Evolutionary conservation across 2,888 invertebrate species (phyloP), one percentile per base, ranked within the genome.

Genomic region (Caenorhabditis angaria): DNA sequence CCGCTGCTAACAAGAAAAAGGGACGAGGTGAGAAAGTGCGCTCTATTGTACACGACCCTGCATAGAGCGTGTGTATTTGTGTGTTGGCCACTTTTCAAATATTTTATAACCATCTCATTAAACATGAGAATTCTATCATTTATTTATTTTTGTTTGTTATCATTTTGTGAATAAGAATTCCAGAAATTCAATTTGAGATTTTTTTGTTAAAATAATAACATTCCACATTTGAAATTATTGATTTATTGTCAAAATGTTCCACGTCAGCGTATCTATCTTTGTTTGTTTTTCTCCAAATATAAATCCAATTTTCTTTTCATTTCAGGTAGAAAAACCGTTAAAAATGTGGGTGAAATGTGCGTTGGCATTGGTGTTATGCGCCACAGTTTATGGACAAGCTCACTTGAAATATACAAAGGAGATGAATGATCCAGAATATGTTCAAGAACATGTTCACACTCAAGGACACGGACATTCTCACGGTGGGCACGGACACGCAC

Each of bases 381-480:
- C 22, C 8, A 8, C 32, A 18, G 41, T 41, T 3, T 18, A 41
- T 41, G 41, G 8, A 28, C 85, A 85, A 57, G 67, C 85, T 6
- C 86, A 86, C 70, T 56, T 80, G 61, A 86, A 86, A 63, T 86
- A 86, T 63, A 73, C 77, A 1, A 70, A 78, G 18, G 84, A 85
- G 58, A 81, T 83, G 58, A 86, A 86, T 67, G 86, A 86, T 60
- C 70, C 71, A 29, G 70, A 70, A 56, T 58, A 62, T 51, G 64
- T 70, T 0, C 55, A 62, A 0, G 48, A 66, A 10, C 60, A 76
- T 20, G 67, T 65, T 10, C 56, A 71, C 12, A 48, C 47, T 56
- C 70, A 75, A 27, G 67, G 64, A 41, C 70, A 76, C 61, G 80
- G 76, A 51, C 82, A 83, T 63, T 65, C 76, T 35, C 81, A 80